Evolutionary conservation across 2,797 vertebrate species (phyloP).

Genomic region (Galagoides demidoff): DNA sequence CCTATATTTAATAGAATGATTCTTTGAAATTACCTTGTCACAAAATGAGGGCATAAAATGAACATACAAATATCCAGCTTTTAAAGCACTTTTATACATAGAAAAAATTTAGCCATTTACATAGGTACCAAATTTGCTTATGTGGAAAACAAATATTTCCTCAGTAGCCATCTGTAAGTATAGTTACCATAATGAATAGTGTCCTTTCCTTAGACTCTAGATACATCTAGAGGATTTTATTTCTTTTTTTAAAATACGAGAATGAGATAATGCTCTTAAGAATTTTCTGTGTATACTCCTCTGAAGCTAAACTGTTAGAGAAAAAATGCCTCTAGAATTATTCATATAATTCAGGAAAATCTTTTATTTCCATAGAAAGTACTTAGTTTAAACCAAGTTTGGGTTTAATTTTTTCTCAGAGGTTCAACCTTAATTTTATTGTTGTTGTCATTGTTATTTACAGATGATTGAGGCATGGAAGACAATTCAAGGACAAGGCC

Average conservation of each 20-base stretch:
- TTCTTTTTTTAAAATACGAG: not conserved
- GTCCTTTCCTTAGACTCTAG: not conserved
- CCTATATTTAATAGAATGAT: slow-evolving; percentile 61
- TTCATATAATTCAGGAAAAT: not conserved
- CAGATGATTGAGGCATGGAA: not conserved
- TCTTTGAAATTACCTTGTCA: slow-evolving; percentile 71
- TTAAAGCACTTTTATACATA: slow-evolving; percentile 52
- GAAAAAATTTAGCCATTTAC: slow-evolving; percentile 25
- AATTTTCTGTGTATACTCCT: not conserved
- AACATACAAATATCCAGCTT: slow-evolving; percentile 55
- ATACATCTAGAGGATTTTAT: not conserved
- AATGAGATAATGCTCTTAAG: not conserved
- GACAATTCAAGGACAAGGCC: not conserved
- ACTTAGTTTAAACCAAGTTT: not conserved
- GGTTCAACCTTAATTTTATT: not conserved
- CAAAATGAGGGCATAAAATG: slow-evolving; percentile 65
- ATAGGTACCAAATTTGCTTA: slow-evolving; percentile 35
- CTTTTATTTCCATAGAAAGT: not conserved
- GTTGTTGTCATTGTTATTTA: not conserved
- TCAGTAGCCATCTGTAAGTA: not conserved
- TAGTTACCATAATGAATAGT: slow-evolving; percentile 8
- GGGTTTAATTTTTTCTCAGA: not conserved
- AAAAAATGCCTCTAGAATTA: not conserved
- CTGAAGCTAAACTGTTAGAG: not conserved
- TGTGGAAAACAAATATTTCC: slow-evolving; percentile 35